These are phyloP conservation scores for Psococerastis gibbosa DNA, from an alignment of 2,888 invertebrate species.

Conservation along the genomic window DNA sequence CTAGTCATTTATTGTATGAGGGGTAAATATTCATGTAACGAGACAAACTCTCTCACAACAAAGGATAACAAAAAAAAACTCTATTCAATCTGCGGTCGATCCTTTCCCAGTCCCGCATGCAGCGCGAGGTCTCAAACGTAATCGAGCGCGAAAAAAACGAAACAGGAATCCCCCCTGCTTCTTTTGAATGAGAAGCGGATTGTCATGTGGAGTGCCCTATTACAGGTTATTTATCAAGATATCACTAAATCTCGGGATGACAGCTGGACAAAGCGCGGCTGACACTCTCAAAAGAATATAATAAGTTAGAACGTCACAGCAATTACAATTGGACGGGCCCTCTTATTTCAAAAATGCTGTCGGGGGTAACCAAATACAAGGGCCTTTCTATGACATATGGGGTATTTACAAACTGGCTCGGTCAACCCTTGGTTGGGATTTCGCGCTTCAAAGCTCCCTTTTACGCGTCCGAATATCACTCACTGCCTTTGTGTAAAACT, in stretches of 20 bases:
- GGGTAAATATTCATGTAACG: no score
- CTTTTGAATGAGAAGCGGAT: neutral
- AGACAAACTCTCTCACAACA: no score
- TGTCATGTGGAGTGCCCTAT: neutral
- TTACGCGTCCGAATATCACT: no score
- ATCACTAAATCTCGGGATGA: slow-evolving; percentile 8
- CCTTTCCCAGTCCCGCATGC: no score
- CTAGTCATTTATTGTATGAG: no score
- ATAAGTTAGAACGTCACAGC: slow-evolving; percentile 10
- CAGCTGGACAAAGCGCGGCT: slow-evolving; percentile 2
- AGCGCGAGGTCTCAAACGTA: neutral
- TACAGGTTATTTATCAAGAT: slow-evolving; percentile 10
- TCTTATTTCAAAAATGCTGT: neutral
- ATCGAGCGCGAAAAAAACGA: neutral
- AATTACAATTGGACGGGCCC: slow-evolving; percentile 3
- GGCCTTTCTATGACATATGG: slow-evolving; percentile 2
- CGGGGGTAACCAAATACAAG: slow-evolving; percentile 10
- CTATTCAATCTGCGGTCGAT: no score
- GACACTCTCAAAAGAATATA: slow-evolving; percentile 9
- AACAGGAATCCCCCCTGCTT: no score
- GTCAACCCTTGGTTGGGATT: no score
- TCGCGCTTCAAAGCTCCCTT: neutral
- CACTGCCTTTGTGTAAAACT: no score
- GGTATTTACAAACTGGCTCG: neutral
- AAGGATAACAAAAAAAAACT: no score